Percentiles rank a stretch among this genome's conserved stretches.
Conservation (phyloP, 2,888 invertebrate genomes). For the Cantharis flavilabris region DNA sequence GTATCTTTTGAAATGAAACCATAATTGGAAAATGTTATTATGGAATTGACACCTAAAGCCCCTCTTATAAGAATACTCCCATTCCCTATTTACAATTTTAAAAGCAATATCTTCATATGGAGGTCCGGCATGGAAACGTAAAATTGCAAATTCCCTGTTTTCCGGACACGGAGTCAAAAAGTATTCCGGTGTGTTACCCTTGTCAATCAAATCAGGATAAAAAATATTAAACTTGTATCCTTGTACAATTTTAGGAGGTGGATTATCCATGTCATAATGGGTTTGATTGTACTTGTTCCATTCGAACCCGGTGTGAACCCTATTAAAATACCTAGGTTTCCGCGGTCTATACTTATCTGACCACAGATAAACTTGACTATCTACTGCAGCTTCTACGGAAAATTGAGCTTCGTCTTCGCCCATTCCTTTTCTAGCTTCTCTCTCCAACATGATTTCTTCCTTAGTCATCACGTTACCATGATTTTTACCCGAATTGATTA, state of each 20-base stretch:
- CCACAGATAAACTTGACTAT: slow-evolving; percentile 89
- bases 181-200: slow-evolving; percentile 89
- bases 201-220: slow-evolving; percentile 98
- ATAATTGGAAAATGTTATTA: slow-evolving; percentile 98
- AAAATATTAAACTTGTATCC: slow-evolving; percentile 99
- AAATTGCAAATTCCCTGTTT: slow-evolving; percentile 91
- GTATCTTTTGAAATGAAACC: slow-evolving; percentile 99
- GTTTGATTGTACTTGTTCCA: slow-evolving; percentile 99
- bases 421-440: slow-evolving; percentile 85
- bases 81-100: slow-evolving; percentile 98
- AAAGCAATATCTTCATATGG: slow-evolving; percentile 99
- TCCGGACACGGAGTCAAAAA: slow-evolving; percentile 88
- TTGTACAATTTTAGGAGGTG: slow-evolving; percentile 99
- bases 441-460: slow-evolving; percentile 70
- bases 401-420: slow-evolving; percentile 87
- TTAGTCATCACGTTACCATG: slow-evolving; percentile 50
- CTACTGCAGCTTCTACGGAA: slow-evolving; percentile 85
- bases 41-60: slow-evolving; percentile 99
- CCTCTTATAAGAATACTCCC: slow-evolving; percentile 98
- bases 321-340: slow-evolving; percentile 97
- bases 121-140: slow-evolving; percentile 96
- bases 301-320: slow-evolving; percentile 96
- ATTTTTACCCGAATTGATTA: slow-evolving; percentile 64
- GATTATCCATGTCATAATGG: slow-evolving; percentile 99
- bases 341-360: slow-evolving; percentile 97